Base-by-base conservation (phyloP, 1,140 invertebrate species). In the Drosophila navojoa region DNA sequence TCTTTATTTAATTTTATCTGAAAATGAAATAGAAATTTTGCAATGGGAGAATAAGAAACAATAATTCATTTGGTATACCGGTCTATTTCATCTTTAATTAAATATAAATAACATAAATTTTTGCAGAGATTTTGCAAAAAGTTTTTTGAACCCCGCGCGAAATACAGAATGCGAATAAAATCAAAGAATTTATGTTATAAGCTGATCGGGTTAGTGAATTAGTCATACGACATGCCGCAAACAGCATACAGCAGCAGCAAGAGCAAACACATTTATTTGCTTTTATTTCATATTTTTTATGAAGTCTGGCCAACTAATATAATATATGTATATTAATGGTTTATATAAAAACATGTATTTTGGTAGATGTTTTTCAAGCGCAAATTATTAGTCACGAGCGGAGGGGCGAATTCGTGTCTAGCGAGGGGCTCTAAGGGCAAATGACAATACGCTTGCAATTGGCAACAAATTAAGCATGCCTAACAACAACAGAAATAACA, bases 121-220 rank as follows among this genome's bases (percentile, higher is more conserved):
- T 58, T 40, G 74, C 70, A 74, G 49, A 74, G 45, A 63, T 69
- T 76, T 27, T 15, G 16, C 15, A 22, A 15, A 32, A 38, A 74
- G 81, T 15, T 71, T 69, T 66, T 62, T 70, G 64, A 77, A 68
- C 62, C 54, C 57, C 35, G 25, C 35, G 25, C 42, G 9, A 63
- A 74, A 16, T 11, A 19, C 15, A 19, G n/a, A 38, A 45, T 15
- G 42, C n/a, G 42, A 45, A 85, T 85, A 85, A 86, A 86, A 63
- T 78, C 54, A 29, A 49, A 74, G 74, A 81, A 71, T 86, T 85
- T 87, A 85, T 87, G 75, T 38, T 38, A 38, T 38, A 38, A 13
- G 35, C 10, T 38, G 35, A 38, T 38, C 11, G 6, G 35, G 35
- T 38, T 57, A 62, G 49, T 53, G 47, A 55, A 52, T 81, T 85